phyloP scores from a whole-genome alignment of 2,113 vertebrate species.

The Caranx ignobilis region DNA sequence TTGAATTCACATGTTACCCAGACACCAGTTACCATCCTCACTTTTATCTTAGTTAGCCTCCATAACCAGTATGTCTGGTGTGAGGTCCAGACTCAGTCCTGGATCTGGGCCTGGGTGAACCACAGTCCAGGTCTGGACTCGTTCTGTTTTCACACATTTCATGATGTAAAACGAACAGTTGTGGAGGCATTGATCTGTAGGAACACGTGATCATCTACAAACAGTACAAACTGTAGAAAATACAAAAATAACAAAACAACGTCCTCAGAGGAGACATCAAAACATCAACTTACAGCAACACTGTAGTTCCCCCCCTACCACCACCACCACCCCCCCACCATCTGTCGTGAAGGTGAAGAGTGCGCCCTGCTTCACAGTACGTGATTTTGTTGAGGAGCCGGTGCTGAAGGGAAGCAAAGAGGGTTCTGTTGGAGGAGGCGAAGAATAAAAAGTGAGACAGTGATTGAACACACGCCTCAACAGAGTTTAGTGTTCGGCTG shows the following conservation, averaged over 20 bases:
- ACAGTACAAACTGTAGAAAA: slow-evolving; percentile 71
- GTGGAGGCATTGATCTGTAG: not conserved
- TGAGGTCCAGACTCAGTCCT: not conserved
- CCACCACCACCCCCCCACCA: no score
- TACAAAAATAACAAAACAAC: slow-evolving; percentile 33
- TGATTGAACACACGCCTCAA: no score
- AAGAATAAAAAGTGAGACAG: no score
- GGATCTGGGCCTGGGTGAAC: not conserved
- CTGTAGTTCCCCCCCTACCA: no score
- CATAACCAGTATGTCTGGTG: not conserved
- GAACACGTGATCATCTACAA: slow-evolving; percentile 46
- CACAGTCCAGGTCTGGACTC: not conserved
- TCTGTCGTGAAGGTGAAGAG: no score
- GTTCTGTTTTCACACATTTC: not conserved
- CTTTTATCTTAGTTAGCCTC: not conserved
- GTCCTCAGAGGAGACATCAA: slow-evolving; percentile 26
- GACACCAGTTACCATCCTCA: not conserved
- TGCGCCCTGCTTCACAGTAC: no score
- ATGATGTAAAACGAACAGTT: not conserved
- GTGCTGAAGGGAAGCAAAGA: no score
- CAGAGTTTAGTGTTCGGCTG: no score
- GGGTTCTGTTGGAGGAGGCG: no score
- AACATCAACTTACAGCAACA: not conserved
- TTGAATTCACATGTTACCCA: not conserved
- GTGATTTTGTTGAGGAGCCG: no score